These are phyloP conservation scores for Leucoraja erinaceus DNA, from an alignment of 2,113 vertebrate species.

Conservation along the genomic window DNA sequence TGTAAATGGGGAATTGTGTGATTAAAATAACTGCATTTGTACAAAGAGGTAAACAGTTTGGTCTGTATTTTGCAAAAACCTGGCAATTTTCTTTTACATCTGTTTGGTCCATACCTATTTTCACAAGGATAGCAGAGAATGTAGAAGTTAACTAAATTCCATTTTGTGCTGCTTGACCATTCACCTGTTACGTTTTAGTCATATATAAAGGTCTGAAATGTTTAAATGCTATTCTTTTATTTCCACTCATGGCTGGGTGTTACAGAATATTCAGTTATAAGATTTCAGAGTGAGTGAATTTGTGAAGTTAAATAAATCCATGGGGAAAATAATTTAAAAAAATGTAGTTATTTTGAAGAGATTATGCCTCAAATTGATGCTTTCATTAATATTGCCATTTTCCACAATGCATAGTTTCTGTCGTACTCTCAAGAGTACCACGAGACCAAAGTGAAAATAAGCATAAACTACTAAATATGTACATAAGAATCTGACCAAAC, in stretches of 20 bases:
- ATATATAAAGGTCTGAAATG: background rate
- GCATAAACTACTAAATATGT: background rate
- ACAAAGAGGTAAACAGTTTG: background rate
- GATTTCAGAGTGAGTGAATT: background rate
- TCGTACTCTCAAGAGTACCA: background rate
- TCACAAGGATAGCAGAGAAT: background rate
- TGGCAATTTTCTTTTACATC: background rate
- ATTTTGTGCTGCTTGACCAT: background rate
- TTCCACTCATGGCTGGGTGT: background rate
- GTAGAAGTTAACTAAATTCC: background rate
- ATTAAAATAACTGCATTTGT: background rate
- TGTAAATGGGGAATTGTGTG: background rate
- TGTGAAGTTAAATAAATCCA: background rate
- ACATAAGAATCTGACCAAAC: background rate
- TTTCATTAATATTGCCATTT: background rate
- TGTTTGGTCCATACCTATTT: background rate
- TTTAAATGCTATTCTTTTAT: background rate
- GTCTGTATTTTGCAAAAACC: background rate
- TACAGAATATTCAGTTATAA: background rate
- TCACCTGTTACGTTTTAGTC: background rate
- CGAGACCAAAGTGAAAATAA: background rate
- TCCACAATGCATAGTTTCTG: background rate
- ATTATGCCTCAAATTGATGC: background rate
- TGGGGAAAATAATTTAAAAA: background rate
- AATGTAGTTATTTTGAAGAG: background rate